phyloP scores from a whole-genome alignment of 2,797 vertebrate species.

The Halcyon leucocephala region DNA sequence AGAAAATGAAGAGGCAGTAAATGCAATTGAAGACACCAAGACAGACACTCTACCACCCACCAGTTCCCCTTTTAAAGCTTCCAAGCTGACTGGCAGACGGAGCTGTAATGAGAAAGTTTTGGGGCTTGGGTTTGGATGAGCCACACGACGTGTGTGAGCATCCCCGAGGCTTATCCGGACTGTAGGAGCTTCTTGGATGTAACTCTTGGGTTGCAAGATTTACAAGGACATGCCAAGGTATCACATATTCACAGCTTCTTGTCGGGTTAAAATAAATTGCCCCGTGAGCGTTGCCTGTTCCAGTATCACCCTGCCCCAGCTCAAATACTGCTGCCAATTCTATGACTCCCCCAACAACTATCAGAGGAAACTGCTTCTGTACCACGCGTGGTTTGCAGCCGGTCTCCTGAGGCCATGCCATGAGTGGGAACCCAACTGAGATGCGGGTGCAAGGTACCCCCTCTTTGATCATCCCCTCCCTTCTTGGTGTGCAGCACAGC shows the following conservation, averaged over 20 bases:
- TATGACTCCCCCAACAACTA: not conserved
- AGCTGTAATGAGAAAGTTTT: not conserved
- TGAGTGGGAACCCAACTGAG: not conserved
- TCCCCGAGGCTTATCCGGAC: not conserved
- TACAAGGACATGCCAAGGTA: not conserved
- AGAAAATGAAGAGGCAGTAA: slow-evolving; percentile 44
- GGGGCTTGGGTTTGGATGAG: slow-evolving; percentile 34
- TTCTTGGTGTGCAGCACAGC: not conserved
- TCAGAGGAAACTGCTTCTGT: not conserved
- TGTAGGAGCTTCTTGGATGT: not conserved
- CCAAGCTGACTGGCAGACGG: slow-evolving; percentile 40
- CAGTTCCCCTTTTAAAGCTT: slow-evolving; percentile 20
- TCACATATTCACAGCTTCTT: not conserved
- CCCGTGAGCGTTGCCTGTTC: not conserved
- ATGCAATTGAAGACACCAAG: slow-evolving; percentile 16
- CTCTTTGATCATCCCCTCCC: not conserved
- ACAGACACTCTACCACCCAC: slow-evolving; percentile 54
- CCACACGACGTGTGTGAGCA: not conserved
- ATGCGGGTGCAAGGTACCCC: not conserved
- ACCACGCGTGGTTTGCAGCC: not conserved
- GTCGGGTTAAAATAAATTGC: not conserved
- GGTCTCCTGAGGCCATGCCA: accelerated
- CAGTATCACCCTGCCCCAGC: not conserved
- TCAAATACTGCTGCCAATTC: not conserved
- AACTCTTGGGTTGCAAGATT: not conserved